Evolutionary conservation across 2,113 vertebrate genomes (phyloP).

Genomic region (Cyprinodon brontotheroides): DNA sequence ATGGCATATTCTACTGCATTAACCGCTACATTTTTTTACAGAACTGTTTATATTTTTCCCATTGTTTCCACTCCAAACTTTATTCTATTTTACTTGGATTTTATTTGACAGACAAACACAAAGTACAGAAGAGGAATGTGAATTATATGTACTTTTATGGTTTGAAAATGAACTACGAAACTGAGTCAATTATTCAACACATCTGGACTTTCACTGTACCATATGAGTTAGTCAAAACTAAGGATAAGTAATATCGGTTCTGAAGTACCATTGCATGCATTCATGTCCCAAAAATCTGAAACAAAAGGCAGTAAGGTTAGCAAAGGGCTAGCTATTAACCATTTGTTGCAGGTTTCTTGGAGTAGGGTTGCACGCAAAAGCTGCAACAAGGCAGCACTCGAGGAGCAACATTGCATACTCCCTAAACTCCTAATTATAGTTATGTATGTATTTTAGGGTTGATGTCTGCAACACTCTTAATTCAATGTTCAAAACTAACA

Average conservation of each 20-base stretch:
- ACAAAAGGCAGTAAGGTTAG: too few species aligned
- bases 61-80: neutral
- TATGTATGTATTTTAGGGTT: neutral
- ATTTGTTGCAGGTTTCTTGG: too few species aligned
- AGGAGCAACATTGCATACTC: too few species aligned
- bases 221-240: too few species aligned
- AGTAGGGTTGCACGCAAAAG: too few species aligned
- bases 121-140: neutral
- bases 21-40: neutral
- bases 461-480: neutral
- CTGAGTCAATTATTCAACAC: neutral
- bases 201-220: neutral
- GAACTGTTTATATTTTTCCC: neutral
- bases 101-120: neutral
- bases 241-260: too few species aligned
- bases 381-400: too few species aligned
- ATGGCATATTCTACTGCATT: constrained; percentile 9
- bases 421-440: neutral
- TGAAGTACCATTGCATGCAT: too few species aligned
- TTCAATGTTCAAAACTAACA: neutral
- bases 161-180: neutral
- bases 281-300: too few species aligned
- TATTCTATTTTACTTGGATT: neutral
- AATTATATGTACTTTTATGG: neutral
- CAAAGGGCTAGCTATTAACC: too few species aligned